These are phyloP conservation scores for Eleutherodactylus coqui DNA, from an alignment of 2,797 vertebrate genomes.

Conservation along the genomic window DNA sequence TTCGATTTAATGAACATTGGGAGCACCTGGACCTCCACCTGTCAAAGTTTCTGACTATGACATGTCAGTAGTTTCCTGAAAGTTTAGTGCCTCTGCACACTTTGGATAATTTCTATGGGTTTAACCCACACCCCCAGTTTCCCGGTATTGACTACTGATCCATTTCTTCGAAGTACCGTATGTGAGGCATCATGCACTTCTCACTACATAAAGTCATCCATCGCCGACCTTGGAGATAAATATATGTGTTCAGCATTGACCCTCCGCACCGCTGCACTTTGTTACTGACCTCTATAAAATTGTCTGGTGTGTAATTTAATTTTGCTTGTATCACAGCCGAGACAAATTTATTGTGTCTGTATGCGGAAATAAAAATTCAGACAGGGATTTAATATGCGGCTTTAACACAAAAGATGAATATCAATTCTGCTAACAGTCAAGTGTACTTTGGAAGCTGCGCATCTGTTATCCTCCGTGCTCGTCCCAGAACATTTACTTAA, in stretches of 20 bases:
- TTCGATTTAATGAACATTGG: no score
- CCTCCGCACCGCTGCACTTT: not conserved
- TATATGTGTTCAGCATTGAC: not conserved
- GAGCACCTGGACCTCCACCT: no score
- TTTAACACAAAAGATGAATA: slow-evolving; percentile 16
- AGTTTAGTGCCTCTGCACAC: no score
- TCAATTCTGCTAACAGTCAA: not conserved
- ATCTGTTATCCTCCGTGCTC: not conserved
- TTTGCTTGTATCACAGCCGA: not conserved
- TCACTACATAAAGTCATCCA: not conserved
- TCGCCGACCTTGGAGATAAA: not conserved
- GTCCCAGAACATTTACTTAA: not conserved
- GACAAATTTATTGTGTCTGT: slow-evolving; percentile 14
- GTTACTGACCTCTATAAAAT: not conserved
- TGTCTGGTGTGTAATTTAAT: not conserved
- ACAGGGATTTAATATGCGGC: not conserved
- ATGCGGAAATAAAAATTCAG: not conserved
- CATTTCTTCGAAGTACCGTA: not conserved
- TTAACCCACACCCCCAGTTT: no score
- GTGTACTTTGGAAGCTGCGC: not conserved
- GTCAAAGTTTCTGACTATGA: no score
- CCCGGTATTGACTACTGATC: no score
- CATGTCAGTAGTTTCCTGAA: no score
- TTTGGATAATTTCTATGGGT: no score
- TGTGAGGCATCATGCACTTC: not conserved